phyloP scores from a whole-genome alignment of 2,113 vertebrate species.

The Chitala chitala region DNA sequence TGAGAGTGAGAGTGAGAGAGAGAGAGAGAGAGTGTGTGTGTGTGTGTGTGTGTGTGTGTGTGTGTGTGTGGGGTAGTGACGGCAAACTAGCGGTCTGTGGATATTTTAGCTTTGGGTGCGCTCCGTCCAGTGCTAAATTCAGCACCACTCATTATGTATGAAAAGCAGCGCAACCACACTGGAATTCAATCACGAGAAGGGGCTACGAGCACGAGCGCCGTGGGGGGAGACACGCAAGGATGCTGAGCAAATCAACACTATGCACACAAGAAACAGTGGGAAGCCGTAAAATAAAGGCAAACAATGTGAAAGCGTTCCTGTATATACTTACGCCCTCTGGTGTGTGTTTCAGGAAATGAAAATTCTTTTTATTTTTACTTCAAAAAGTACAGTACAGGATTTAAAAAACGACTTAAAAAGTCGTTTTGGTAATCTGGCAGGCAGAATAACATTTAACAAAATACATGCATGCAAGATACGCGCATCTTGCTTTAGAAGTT shows the following conservation, averaged over 20 bases:
- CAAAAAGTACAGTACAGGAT: too few relatives aligned
- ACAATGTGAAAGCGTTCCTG: too few relatives aligned
- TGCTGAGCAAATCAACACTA: background rate
- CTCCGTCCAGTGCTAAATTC: conserved; percentile 1
- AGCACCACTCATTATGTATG: conserved; percentile 22
- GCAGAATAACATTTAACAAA: background rate
- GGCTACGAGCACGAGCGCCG: background rate
- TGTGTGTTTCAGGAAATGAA: too few relatives aligned
- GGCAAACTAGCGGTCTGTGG: conserved; percentile 4
- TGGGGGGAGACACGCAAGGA: background rate
- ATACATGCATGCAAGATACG: background rate
- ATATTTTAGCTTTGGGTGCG: conserved; percentile 8
- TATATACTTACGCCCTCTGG: too few relatives aligned
- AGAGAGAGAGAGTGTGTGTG: background rate
- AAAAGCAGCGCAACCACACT: conserved; percentile 13
- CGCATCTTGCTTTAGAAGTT: background rate
- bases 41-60: background rate
- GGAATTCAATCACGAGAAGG: background rate
- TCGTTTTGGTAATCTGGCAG: background rate
- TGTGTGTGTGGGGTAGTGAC: background rate
- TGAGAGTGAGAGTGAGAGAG: too few relatives aligned
- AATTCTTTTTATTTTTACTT: too few relatives aligned
- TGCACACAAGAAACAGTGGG: too few relatives aligned
- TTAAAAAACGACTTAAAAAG: background rate
- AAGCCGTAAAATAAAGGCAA: background rate